Evolutionary conservation across 2,797 vertebrate genomes (phyloP).

Genomic region (Buphagus erythrorhynchus): DNA sequence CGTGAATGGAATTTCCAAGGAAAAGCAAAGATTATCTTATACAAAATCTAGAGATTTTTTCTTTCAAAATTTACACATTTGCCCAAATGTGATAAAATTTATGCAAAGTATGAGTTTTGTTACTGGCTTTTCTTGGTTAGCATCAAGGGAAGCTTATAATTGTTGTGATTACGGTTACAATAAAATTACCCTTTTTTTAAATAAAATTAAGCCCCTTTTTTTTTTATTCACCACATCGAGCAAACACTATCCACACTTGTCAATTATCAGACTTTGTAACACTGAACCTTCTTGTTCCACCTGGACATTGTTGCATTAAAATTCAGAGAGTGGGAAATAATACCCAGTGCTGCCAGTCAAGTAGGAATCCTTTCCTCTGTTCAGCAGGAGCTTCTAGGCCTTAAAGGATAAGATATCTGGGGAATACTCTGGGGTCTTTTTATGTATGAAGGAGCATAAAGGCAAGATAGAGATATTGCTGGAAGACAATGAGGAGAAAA

Average conservation of each 20-base stretch:
- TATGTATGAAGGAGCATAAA: background rate
- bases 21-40: background rate
- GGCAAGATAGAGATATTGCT: background rate
- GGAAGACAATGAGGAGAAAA: background rate
- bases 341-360: constrained; percentile 22
- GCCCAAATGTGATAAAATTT: background rate
- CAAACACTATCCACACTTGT: constrained; percentile 19
- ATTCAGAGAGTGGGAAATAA: constrained; percentile 34
- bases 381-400: background rate
- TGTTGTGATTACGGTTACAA: background rate
- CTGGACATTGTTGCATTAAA: constrained; percentile 9
- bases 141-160: background rate
- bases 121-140: background rate
- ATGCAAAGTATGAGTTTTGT: background rate
- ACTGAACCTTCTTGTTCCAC: background rate
- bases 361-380: constrained; percentile 7
- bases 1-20: background rate
- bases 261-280: constrained; percentile 23
- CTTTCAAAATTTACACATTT: background rate
- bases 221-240: background rate
- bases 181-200: background rate
- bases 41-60: background rate
- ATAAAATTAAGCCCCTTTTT: background rate
- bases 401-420: background rate
- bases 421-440: background rate